These are phyloP conservation scores for Schizopygopsis malacanthus DNA, from an alignment of 2,797 vertebrate genomes.

Conservation along the genomic window DNA sequence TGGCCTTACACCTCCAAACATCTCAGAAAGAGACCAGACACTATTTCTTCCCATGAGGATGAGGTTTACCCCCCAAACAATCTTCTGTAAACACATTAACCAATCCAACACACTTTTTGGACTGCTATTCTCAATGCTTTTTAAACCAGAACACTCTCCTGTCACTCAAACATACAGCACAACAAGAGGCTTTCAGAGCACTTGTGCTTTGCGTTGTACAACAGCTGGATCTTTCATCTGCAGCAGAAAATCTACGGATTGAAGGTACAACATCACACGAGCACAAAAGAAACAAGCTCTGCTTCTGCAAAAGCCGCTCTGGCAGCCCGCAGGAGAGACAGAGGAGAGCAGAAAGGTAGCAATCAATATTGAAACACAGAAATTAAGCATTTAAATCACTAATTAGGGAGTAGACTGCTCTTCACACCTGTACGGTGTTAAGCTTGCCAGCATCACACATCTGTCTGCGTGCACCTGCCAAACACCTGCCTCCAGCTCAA, in stretches of 20 bases:
- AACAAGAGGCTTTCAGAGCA: slow-evolving; percentile 10
- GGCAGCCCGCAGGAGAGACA: slow-evolving; percentile 58
- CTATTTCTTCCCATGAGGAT: background rate
- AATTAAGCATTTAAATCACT: slow-evolving; percentile 85
- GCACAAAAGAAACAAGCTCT: slow-evolving; percentile 59
- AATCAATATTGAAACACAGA: slow-evolving; percentile 89
- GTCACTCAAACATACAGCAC: background rate
- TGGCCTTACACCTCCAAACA: background rate
- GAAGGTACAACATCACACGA: slow-evolving; percentile 47
- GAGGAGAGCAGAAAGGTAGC: slow-evolving; percentile 83
- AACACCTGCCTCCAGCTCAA: slow-evolving; percentile 97
- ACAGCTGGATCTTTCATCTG: slow-evolving; percentile 37
- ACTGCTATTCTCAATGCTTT: background rate
- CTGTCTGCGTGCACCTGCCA: slow-evolving; percentile 99
- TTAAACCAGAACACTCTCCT: background rate
- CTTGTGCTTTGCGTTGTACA: background rate
- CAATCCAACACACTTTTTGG: background rate
- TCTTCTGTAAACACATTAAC: background rate
- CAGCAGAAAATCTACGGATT: slow-evolving; percentile 41
- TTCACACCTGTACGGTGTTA: slow-evolving; percentile 80
- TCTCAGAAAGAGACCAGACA: background rate
- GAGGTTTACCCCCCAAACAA: background rate
- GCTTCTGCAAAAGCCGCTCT: slow-evolving; percentile 59
- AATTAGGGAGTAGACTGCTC: slow-evolving; percentile 80
- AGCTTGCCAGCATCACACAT: slow-evolving; percentile 86